Evolutionary conservation across 2,888 invertebrate genomes (phyloP), one percentile per base, ranked within the genome.

Genomic region (Tinea trinotella): DNA sequence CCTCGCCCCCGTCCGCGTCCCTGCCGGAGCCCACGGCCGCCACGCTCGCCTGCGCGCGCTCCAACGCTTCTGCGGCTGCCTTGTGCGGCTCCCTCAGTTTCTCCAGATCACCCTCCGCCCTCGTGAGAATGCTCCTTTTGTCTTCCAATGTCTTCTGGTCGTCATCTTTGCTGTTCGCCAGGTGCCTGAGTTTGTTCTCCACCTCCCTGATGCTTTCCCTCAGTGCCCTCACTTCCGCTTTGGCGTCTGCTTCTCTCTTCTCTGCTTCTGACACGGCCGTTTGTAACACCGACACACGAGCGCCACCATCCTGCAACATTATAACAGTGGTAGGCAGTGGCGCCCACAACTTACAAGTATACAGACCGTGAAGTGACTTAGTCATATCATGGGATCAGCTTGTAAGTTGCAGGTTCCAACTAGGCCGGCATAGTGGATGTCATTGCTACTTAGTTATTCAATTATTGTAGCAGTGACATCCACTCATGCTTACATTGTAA

Each of bases 221-320:
- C 35, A 7, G 7, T 17, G 53, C 19, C 48, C 19, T 17, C 48
- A 18, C 48, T 6, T n/a, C 13, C 2, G 40, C 40, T 2, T 4
- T 7, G 40, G 24, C 24, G 24, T 65, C 48, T 83, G 71, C 54
- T 88, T 80, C 19, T 12, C 7, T 24, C 22, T 17, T 15, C 17
- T 13, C 34, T n/a, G 34, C 52, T 3, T 1, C 34, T 34, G 24
- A 15, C 52, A 1, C 34, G 34, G 24, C 34, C 52, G 20, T n/a
- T n/a, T n/a, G n/a, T n/a, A n/a, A n/a, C n/a, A n/a, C n/a, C n/a
- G n/a, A n/a, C n/a, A n/a, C n/a, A n/a, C n/a, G n/a, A n/a, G n/a
- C 90, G 46, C 92, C 92, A 58, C 87, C 87, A 65, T 92, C 92
- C 91, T 93, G 62, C 61, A 52, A 19, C 13, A 1, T 36, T n/a